Percentiles rank a stretch among this genome's conserved stretches.
Conservation (phyloP, 2,888 invertebrate genomes). For the Netelia inedita region DNA sequence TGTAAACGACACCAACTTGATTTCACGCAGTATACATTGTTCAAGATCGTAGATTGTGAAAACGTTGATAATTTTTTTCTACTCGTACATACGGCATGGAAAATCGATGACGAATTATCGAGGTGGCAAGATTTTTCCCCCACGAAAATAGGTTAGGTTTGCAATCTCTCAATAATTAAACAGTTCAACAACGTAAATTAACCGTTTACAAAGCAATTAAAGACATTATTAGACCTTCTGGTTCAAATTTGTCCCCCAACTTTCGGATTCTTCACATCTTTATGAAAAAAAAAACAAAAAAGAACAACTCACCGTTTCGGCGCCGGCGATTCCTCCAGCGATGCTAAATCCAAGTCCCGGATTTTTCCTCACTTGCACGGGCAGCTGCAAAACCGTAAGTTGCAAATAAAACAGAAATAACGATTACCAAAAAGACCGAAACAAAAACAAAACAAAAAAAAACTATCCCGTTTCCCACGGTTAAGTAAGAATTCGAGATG, state of each 20-base stretch:
- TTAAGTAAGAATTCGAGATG: conserved; percentile 15
- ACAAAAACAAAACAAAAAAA: conserved; percentile 23
- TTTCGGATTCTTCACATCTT: conserved; percentile 80
- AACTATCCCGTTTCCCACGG: neutral
- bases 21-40: too few species aligned
- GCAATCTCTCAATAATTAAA: too few species aligned
- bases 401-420: too few species aligned
- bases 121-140: too few species aligned
- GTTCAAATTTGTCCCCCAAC: neutral
- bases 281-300: conserved; percentile 56
- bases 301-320: conserved; percentile 78
- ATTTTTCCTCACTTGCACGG: conserved; percentile 86
- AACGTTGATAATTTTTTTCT: too few species aligned
- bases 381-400: conserved; percentile 79
- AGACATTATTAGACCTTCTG: neutral
- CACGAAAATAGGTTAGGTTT: too few species aligned
- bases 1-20: too few species aligned
- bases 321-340: conserved; percentile 84
- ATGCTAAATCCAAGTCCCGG: conserved; percentile 87
- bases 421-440: conserved; percentile 39
- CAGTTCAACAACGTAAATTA: too few species aligned
- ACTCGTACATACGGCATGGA: too few species aligned
- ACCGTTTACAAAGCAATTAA: too few species aligned
- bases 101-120: too few species aligned
- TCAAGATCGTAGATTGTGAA: too few species aligned